Percentiles rank a stretch among this genome's conserved stretches.
Conservation (phyloP, 2,113 vertebrate species). For the Silurus glanis region DNA sequence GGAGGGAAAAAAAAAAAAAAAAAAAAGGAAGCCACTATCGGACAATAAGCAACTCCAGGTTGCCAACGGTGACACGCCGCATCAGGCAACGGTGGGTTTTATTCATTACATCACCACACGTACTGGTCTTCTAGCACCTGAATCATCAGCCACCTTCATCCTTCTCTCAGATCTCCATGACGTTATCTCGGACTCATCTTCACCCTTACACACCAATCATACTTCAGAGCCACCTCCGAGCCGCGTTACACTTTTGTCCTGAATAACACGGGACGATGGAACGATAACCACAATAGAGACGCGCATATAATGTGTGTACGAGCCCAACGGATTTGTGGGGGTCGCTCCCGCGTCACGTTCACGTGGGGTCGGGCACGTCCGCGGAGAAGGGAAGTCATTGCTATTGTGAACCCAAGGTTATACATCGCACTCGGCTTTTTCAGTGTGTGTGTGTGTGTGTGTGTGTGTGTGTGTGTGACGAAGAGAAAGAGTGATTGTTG, state of each 20-base stretch:
- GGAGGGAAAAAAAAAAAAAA: background rate
- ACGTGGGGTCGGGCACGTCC: background rate
- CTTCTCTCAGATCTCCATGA: background rate
- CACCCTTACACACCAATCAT: background rate
- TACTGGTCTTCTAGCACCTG: background rate
- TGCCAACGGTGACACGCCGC: background rate
- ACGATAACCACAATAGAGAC: background rate
- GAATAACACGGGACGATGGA: background rate
- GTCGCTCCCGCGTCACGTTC: background rate
- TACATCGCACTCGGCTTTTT: background rate
- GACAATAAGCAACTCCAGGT: background rate
- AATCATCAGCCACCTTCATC: background rate
- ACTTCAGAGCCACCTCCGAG: background rate
- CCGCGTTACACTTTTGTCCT: background rate
- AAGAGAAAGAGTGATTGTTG: background rate
- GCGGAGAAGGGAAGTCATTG: background rate
- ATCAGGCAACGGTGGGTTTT: background rate
- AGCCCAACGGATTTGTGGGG: background rate
- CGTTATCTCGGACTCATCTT: background rate
- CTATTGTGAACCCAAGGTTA: background rate
- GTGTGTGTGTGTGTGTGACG: background rate
- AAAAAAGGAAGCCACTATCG: background rate
- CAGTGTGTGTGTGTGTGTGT: background rate
- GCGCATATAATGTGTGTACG: background rate
- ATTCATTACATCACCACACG: background rate